These are phyloP conservation scores for Gryon sp. DNA, from an alignment of 1,140 invertebrate species.

Conservation along the genomic window DNA sequence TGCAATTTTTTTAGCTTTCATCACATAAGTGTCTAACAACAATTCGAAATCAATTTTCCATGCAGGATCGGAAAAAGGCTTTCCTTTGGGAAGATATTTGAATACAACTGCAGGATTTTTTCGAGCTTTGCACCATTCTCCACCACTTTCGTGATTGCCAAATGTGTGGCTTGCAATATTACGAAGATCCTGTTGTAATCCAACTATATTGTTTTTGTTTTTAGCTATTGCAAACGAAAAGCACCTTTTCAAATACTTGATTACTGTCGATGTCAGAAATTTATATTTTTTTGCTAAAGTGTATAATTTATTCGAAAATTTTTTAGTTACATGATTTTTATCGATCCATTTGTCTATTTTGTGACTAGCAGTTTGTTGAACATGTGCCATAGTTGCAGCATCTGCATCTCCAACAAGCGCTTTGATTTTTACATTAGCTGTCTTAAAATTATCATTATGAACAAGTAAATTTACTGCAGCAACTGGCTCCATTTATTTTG, in stretches of 20 bases:
- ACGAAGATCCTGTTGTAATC: background rate
- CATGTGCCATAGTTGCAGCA: constrained; percentile 4
- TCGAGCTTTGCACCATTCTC: constrained; percentile 1
- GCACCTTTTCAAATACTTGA: constrained; percentile 1
- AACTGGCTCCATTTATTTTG: constrained; percentile 10
- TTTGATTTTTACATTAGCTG: constrained; percentile 27
- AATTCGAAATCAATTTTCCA: constrained; percentile 14
- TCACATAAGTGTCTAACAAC: constrained; percentile 15
- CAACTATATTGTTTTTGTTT: constrained; percentile 2
- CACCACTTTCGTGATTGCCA: background rate
- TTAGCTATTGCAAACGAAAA: background rate
- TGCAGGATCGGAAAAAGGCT: background rate
- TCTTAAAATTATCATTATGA: constrained; percentile 14
- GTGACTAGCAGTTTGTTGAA: constrained; percentile 1
- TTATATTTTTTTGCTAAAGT: background rate
- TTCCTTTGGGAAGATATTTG: background rate
- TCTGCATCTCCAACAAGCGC: constrained; percentile 40
- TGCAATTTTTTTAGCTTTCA: constrained; percentile 35
- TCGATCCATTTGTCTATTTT: constrained; percentile 9
- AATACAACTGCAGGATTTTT: background rate
- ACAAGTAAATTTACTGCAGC: background rate
- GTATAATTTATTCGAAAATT: background rate
- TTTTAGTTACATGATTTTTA: constrained; percentile 7
- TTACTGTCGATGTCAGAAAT: background rate
- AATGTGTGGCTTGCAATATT: background rate